phyloP scores from a whole-genome alignment of 1,140 invertebrate genomes.

The Tetramorium simillimum region DNA sequence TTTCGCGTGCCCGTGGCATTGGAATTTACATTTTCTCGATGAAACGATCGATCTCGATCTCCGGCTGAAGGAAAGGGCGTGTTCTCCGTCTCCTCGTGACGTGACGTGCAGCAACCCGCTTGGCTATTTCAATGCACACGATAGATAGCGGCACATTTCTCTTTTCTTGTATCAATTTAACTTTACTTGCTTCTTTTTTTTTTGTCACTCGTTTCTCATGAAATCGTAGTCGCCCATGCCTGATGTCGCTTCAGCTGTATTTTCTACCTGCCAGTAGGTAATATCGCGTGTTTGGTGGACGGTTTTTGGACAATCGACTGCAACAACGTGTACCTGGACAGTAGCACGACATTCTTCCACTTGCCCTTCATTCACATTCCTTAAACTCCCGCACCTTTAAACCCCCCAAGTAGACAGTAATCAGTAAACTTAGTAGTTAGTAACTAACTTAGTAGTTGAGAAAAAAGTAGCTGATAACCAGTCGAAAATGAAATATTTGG shows the following conservation, averaged over 20 bases:
- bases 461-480: constrained; percentile 22
- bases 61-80: constrained; percentile 20
- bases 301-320: constrained; percentile 68
- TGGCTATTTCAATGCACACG: constrained; percentile 78
- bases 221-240: constrained; percentile 29
- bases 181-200: constrained; percentile 28
- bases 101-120: constrained; percentile 81
- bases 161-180: constrained; percentile 18
- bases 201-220: constrained; percentile 53
- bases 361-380: not conserved
- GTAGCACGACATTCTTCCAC: constrained; percentile 63
- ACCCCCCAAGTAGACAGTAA: constrained; percentile 14
- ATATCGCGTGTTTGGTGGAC: constrained; percentile 65
- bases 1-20: not conserved
- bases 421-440: constrained; percentile 43
- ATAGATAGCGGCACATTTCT: constrained; percentile 29
- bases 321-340: constrained; percentile 77
- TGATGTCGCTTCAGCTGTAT: constrained; percentile 58
- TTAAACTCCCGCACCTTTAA: not conserved
- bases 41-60: constrained; percentile 18
- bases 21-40: constrained; percentile 5
- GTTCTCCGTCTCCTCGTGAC: constrained; percentile 44
- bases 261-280: constrained; percentile 35
- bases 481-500: not conserved
- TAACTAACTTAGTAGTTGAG: constrained; percentile 11